phyloP scores from a whole-genome alignment of 2,888 invertebrate genomes.

The Lamellibrachia columna region DNA sequence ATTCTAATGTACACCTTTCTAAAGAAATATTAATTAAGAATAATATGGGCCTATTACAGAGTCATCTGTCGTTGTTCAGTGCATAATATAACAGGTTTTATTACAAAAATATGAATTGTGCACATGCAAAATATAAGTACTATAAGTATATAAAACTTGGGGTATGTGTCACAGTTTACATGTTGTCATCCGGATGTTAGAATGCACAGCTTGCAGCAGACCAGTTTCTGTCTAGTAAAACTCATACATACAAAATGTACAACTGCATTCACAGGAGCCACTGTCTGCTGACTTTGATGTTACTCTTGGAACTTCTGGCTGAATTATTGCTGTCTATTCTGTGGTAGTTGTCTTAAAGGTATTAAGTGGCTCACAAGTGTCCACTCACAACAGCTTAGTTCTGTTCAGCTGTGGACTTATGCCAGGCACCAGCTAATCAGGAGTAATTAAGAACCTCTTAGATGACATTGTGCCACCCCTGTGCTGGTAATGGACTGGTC shows the following conservation, averaged over 20 bases:
- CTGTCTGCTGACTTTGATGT: not conserved
- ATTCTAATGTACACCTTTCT: too few relatives aligned
- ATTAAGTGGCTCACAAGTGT: not conserved
- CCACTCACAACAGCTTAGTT: not conserved
- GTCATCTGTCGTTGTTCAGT: not conserved
- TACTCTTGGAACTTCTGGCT: not conserved
- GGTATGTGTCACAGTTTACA: not conserved
- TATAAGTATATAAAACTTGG: not conserved
- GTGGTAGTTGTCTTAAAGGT: not conserved
- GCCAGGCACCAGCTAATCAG: not conserved
- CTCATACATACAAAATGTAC: not conserved
- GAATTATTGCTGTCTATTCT: slow-evolving; percentile 2
- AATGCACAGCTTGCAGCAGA: not conserved
- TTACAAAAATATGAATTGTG: not conserved
- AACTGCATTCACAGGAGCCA: not conserved
- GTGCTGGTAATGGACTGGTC: not conserved
- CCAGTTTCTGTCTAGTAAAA: not conserved
- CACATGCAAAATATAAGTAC: not conserved
- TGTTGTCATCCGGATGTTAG: not conserved
- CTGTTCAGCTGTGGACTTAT: not conserved
- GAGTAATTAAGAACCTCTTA: not conserved
- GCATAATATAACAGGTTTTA: not conserved
- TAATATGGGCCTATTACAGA: not conserved
- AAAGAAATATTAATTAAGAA: not conserved
- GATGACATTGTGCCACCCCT: not conserved